A percentile compares a stretch with the other conserved stretches of the same genome.
phyloP scores from a whole-genome alignment of 2,113 vertebrate genomes.

The Opisthocomus hoazin region DNA sequence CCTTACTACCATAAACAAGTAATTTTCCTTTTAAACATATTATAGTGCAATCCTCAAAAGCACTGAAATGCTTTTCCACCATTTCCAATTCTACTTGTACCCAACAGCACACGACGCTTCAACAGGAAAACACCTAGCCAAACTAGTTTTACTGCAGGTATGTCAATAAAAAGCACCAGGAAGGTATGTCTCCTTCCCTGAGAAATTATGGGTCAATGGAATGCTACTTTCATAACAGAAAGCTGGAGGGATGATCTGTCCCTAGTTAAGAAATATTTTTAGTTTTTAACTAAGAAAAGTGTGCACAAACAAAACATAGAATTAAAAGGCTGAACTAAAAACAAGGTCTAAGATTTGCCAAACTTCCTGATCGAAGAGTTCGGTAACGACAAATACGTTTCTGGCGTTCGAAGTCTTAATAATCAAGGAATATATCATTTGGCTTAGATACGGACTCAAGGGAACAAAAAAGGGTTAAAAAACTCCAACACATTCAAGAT shows the following conservation, averaged over 20 bases:
- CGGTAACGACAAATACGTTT: neutral
- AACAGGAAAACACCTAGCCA: neutral
- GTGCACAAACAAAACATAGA: neutral
- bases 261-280: neutral
- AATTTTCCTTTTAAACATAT: neutral
- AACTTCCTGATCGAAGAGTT: slow-evolving; percentile 10
- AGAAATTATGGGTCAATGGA: neutral
- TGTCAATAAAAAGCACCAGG: neutral
- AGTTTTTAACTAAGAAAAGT: neutral
- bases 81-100: neutral
- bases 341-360: neutral
- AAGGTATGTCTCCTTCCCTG: neutral
- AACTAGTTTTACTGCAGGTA: neutral
- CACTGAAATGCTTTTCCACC: neutral
- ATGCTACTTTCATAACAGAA: neutral
- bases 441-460: slow-evolving; percentile 16
- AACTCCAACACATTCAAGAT: slow-evolving; percentile 46
- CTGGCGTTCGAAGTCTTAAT: neutral
- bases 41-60: neutral
- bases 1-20: neutral
- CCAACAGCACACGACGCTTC: neutral
- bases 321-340: neutral
- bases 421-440: neutral
- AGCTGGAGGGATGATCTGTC: neutral
- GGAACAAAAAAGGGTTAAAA: neutral